Base-by-base conservation (phyloP, 2,888 invertebrate species). In the Andricus curvator region DNA sequence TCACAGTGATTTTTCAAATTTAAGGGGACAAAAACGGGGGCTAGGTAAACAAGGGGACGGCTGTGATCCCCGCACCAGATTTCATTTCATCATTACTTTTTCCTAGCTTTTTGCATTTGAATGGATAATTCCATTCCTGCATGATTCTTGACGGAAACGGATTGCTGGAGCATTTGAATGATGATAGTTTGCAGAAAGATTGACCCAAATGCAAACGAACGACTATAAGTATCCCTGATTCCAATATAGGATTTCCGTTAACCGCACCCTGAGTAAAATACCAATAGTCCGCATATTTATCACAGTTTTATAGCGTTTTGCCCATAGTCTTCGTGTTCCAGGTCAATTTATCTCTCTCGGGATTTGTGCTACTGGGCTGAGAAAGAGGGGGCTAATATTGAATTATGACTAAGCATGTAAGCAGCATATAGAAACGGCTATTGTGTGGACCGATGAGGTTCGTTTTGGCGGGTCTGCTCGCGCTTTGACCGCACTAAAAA, bases 401-500 rank as follows among this genome's bases (percentile, higher is more conserved):
- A 67, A 67, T n/a, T 67, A 67, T 67, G 66, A 67, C 66, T n/a
- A 67, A n/a, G 33, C 20, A 67, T 20, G 11, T 41, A 25, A 44
- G 37, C 44, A 68, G 44, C 22, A n/a, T 20, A 74, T 33, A 25
- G 8, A 56, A 74, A 33, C 29, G n/a, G 5, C 29, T 33, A 51
- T 29, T 70, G 25, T 70, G 51, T 15, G n/a, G 20, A 13, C 33
- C 51, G 33, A 74, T 74, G 29, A 74, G 33, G 56, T 74, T 33
- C 29, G 20, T 74, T 74, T 56, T 33, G 33, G n/a, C 51, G 51
- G 33, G 51, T 74, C 29, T 74, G 74, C 51, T 74, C 56, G 74
- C 74, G 74, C 74, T 56, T 56, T 74, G 56, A 74, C 74, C 56
- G 74, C 51, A 74, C 74, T 56, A 74, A 68, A 74, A 74, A 48